phyloP scores from a whole-genome alignment of 1,140 invertebrate genomes.

The Cyclargus thomasi region DNA sequence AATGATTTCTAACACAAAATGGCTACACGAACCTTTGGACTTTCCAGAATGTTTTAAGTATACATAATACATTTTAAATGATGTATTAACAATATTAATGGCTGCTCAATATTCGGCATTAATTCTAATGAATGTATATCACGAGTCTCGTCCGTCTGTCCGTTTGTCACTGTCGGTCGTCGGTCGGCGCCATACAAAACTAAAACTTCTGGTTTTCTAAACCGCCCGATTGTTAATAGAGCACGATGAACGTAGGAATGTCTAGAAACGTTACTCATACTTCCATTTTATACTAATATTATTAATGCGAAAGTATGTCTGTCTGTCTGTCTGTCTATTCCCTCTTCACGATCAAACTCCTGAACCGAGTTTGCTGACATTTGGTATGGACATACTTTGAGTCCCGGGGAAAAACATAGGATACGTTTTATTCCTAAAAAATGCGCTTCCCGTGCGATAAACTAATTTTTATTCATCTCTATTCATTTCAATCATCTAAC shows the following conservation, averaged over 20 bases:
- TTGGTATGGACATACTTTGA: no score
- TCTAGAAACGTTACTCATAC: not conserved
- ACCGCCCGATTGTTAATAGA: conserved; percentile 3
- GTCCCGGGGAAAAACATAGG: no score
- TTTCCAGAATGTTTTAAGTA: conserved; percentile 4
- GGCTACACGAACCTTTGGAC: no score
- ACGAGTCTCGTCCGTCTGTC: conserved; percentile 6
- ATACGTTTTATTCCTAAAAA: no score
- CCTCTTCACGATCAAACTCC: no score
- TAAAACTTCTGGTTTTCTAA: not conserved
- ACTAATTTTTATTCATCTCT: no score
- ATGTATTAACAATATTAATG: conserved; percentile 1
- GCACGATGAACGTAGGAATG: not conserved
- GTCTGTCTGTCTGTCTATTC: no score
- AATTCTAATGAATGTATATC: conserved; percentile 14
- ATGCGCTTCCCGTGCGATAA: no score
- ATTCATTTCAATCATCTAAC: no score
- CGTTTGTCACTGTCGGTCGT: not conserved
- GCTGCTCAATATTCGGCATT: conserved; percentile 12
- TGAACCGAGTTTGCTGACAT: no score
- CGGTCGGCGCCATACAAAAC: conserved; percentile 16
- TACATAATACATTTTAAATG: conserved; percentile 5
- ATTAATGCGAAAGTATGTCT: no score
- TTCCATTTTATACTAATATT: not conserved
- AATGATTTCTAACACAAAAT: no score